phyloP scores from a whole-genome alignment of 1,140 invertebrate species.

The Hormaphis cornu region DNA sequence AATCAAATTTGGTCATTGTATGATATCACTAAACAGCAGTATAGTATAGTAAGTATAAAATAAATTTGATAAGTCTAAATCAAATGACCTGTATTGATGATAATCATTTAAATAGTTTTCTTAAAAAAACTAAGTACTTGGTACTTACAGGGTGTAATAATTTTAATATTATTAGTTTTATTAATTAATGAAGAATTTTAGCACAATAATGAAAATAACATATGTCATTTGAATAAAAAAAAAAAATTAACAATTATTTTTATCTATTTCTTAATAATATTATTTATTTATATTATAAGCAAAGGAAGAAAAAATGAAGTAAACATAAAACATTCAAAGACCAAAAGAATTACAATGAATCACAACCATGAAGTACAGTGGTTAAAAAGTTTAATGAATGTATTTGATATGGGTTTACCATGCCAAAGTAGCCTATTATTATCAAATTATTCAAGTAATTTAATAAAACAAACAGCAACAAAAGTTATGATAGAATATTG shows the following conservation, averaged over 20 bases:
- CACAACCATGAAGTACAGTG: neutral
- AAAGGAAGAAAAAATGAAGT: neutral
- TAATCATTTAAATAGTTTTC: neutral
- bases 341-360: neutral
- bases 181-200: no score
- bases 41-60: neutral
- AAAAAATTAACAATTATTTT: no score
- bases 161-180: no score
- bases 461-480: constrained; percentile 45
- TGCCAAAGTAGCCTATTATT: constrained; percentile 49
- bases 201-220: no score
- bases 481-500: constrained; percentile 52
- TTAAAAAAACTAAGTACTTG: no score
- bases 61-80: no score
- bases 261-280: neutral
- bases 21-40: constrained; percentile 41
- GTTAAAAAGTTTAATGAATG: constrained; percentile 35
- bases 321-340: neutral
- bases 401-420: constrained; percentile 50
- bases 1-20: constrained; percentile 49
- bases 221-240: no score
- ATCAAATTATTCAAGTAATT: constrained; percentile 41
- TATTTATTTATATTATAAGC: neutral
- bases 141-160: no score
- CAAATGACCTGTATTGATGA: no score